These are phyloP conservation scores for Pachydiplax longipennis DNA, from an alignment of 2,888 invertebrate genomes.

Conservation along the genomic window DNA sequence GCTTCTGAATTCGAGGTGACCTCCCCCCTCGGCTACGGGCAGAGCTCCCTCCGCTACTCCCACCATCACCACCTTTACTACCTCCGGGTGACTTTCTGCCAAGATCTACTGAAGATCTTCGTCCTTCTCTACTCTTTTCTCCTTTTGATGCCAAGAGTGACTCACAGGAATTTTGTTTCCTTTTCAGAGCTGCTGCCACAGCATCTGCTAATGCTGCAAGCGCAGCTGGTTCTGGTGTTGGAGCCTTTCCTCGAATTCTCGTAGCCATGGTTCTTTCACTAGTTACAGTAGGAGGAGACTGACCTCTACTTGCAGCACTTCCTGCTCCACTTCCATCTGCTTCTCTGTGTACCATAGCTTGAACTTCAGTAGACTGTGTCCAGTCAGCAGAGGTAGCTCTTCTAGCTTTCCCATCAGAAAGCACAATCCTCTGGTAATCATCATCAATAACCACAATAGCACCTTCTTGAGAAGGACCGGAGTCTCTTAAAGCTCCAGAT, in stretches of 20 bases:
- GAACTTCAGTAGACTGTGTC: conserved; percentile 55
- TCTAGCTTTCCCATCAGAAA: conserved; percentile 60
- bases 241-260: conserved; percentile 30
- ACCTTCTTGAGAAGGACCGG: conserved; percentile 13
- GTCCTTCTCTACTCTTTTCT: conserved; percentile 49
- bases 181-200: conserved; percentile 52
- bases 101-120: conserved; percentile 53
- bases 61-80: conserved; percentile 62
- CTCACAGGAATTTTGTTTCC: conserved; percentile 64
- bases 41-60: conserved; percentile 51
- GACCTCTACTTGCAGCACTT: neutral
- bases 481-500: conserved; percentile 17
- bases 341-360: conserved; percentile 63
- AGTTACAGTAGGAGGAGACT: conserved; percentile 3
- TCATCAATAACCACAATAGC: conserved; percentile 57
- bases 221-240: conserved; percentile 53
- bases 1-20: conserved; percentile 63
- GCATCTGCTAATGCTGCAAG: conserved; percentile 51
- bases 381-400: conserved; percentile 59
- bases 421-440: conserved; percentile 66
- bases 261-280: conserved; percentile 22
- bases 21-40: conserved; percentile 41
- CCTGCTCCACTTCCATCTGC: conserved; percentile 53
- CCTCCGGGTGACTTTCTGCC: conserved; percentile 59
- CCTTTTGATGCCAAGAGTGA: conserved; percentile 57